Evolutionary conservation across 2,113 vertebrate genomes (phyloP).

Genomic region (Panurus biarmicus): DNA sequence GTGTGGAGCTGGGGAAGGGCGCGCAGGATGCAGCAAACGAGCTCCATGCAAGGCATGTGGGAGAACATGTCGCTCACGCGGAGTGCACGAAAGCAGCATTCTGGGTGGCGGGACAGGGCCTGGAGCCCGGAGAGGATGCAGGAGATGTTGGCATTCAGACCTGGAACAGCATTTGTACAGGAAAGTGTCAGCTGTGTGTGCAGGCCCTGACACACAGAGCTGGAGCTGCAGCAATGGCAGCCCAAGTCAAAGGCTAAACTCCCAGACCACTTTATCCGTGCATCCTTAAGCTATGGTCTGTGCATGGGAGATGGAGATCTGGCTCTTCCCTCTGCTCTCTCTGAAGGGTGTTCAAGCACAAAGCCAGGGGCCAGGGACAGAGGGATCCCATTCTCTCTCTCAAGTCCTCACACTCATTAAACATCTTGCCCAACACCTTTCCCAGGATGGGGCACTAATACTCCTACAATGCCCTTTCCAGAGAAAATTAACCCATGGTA

Average conservation of each 20-base stretch:
- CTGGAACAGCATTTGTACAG: constrained; percentile 51
- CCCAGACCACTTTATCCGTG: accelerated
- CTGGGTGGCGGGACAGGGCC: constrained; percentile 53
- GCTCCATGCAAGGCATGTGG: constrained; percentile 69
- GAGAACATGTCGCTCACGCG: constrained; percentile 74
- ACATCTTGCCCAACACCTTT: not conserved
- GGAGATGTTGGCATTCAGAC: constrained; percentile 70
- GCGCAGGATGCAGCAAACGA: constrained; percentile 64
- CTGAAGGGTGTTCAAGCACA: not conserved
- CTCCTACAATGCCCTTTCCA: not conserved
- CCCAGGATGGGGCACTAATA: not conserved
- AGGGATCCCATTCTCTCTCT: not conserved
- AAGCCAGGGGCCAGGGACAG: not conserved
- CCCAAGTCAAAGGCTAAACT: not conserved
- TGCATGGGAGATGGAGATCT: not conserved
- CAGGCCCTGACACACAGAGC: not conserved
- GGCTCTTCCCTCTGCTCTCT: not conserved
- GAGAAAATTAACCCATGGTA: not conserved
- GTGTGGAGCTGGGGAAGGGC: constrained; percentile 65
- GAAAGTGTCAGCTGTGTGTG: not conserved
- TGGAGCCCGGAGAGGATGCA: constrained; percentile 70
- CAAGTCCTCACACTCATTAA: not conserved
- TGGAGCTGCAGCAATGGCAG: not conserved
- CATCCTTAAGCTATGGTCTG: not conserved
- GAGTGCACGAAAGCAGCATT: constrained; percentile 65